These are phyloP conservation scores for Macroramphosus scolopax DNA, from an alignment of 2,797 vertebrate species.

Conservation along the genomic window DNA sequence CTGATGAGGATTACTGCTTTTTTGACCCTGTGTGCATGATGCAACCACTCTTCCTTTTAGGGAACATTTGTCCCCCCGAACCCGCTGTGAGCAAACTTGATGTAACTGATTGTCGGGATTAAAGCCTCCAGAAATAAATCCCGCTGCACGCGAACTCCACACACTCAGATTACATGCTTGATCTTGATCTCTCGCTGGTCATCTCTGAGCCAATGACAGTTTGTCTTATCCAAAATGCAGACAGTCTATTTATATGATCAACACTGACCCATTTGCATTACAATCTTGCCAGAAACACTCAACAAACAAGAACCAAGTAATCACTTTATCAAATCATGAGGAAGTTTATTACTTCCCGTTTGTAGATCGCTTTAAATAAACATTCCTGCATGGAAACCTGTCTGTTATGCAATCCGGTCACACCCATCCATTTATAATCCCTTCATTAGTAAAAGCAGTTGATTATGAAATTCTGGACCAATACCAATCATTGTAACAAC, in stretches of 20 bases:
- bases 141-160: conserved; percentile 7
- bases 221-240: conserved; percentile 7
- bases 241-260: conserved; percentile 24
- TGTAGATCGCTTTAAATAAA: too few relatives aligned
- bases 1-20: conserved; percentile 28
- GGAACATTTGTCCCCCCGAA: background rate
- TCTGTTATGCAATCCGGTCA: too few relatives aligned
- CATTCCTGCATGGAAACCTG: too few relatives aligned
- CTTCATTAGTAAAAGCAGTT: too few relatives aligned
- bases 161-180: conserved; percentile 22
- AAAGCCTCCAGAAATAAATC: conserved; percentile 18
- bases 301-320: conserved; percentile 7
- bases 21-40: background rate
- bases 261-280: conserved; percentile 35
- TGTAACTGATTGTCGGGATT: conserved; percentile 3
- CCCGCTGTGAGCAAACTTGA: background rate
- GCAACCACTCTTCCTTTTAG: background rate
- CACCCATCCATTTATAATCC: too few relatives aligned
- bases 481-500: too few relatives aligned
- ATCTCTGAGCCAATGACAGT: conserved; percentile 13
- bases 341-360: too few relatives aligned
- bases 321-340: conserved; percentile 21
- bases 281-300: conserved; percentile 9
- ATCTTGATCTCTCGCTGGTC: conserved; percentile 2
- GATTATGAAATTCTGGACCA: too few relatives aligned